Evolutionary conservation across 2,888 invertebrate genomes (phyloP), one percentile per base, ranked within the genome.

Genomic region (Tetragonisca angustula): DNA sequence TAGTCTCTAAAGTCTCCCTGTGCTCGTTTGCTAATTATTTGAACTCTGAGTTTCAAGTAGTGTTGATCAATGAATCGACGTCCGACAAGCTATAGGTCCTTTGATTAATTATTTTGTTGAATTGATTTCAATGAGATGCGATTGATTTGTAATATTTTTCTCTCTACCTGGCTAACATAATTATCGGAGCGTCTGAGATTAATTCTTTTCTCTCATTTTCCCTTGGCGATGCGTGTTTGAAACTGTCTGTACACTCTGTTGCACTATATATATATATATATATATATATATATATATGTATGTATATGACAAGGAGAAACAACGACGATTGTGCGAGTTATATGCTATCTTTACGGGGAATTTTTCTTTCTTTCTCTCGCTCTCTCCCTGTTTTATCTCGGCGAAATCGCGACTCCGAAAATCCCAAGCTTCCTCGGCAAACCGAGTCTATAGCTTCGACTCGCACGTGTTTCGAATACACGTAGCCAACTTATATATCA

Each of bases 371-470:
- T 54, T 71, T 70, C 78, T 50, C 73, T 68, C 72, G 49, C 74
- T 70, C 76, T 50, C 70, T 68, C 72, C 74, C 76, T 78, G 83
- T 70, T 85, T 84, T 72, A 62, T 81, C 67, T 84, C 67, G 62
- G 50, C 67, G 81, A 85, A 90, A 87, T 91, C 88, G 88, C 87
- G 86, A 89, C 91, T 91, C 86, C 84, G 79, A 79, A 88, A 89
- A 89, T 89, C 75, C 85, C 91, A 89, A 91, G 88, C 91, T 75
- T 79, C 49, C 68, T 71, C 78, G 72, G 54, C 75, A 69, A 68
- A 69, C 71, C 54, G 72, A 49, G 62, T 67, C 50, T 50, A 73
- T 49, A 59, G 61, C 59, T 56, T 52, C 67, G 54, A 17, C 21
- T 13, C 17, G 64, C n/a, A 81, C 88, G 87, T 85, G 87, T 68